Evolutionary conservation across 2,888 invertebrate species (phyloP).

Genomic region (Gryllus longicercus): DNA sequence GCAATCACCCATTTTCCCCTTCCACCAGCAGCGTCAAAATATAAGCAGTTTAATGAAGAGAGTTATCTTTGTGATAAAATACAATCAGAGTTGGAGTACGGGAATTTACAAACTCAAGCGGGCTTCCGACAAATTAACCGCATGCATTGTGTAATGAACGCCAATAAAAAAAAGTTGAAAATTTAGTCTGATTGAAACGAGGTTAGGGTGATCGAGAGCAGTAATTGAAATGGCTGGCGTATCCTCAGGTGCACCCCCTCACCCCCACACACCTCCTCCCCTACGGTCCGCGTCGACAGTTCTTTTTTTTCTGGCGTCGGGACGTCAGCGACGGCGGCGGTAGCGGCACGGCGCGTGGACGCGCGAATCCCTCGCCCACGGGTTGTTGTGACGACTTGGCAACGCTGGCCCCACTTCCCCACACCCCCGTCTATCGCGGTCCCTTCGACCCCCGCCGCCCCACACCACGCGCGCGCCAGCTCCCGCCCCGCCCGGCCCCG

Average conservation of each 20-base stretch:
- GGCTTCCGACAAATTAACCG: neutral
- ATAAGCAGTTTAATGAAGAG: too few species aligned
- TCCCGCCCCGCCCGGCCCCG: neutral
- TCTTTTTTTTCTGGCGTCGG: neutral
- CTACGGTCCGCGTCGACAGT: neutral
- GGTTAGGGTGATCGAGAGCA: neutral
- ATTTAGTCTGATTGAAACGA: conserved; percentile 2
- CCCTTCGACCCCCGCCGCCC: neutral
- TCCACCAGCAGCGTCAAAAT: too few species aligned
- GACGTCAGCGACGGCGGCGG: neutral
- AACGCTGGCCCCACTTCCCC: neutral
- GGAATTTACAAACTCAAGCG: neutral
- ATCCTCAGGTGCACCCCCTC: too few species aligned
- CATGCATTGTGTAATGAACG: conserved; percentile 17
- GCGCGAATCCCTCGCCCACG: neutral
- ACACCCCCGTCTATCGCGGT: neutral
- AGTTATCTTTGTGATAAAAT: neutral
- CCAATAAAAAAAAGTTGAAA: neutral
- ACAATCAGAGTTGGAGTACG: neutral
- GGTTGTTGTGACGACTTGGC: neutral
- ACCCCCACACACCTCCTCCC: neutral
- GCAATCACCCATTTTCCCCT: too few species aligned
- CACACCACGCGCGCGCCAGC: neutral
- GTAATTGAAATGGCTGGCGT: neutral
- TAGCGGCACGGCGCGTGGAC: neutral